Percentiles rank a stretch among this genome's conserved stretches.
phyloP scores from a whole-genome alignment of 2,113 vertebrate genomes.

The Hydropotes inermis region DNA sequence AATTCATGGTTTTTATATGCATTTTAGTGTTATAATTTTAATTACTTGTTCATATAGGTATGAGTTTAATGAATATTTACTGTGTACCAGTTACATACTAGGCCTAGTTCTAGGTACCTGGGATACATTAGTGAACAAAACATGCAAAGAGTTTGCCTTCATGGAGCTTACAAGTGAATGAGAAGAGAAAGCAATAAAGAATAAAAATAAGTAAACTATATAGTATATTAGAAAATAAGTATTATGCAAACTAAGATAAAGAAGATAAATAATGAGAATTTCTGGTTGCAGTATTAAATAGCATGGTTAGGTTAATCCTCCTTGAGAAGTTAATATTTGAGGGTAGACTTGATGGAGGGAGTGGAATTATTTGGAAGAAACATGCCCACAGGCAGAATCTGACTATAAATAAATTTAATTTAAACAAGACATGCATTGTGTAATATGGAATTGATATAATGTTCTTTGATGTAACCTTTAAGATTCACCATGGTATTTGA shows the following conservation, averaged over 20 bases:
- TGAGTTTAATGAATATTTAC: background rate
- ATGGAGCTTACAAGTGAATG: background rate
- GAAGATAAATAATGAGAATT: background rate
- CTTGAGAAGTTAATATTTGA: background rate
- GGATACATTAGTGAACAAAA: background rate
- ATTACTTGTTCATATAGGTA: background rate
- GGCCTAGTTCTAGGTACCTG: background rate
- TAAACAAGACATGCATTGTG: background rate
- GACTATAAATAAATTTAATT: background rate
- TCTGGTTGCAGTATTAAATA: background rate
- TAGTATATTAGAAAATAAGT: background rate
- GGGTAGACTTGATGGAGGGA: background rate
- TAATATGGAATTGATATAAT: background rate
- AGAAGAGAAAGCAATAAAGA: background rate
- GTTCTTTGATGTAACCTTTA: background rate
- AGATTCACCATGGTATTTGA: background rate
- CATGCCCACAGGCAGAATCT: background rate
- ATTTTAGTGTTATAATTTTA: background rate
- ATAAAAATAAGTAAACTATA: background rate
- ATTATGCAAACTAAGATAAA: background rate
- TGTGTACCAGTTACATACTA: background rate
- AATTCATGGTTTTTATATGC: background rate
- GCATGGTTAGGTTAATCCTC: background rate
- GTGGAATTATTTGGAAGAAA: background rate
- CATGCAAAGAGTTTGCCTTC: background rate